Evolutionary conservation across 2,888 invertebrate genomes (phyloP).

Genomic region (Cantharis lateralis): DNA sequence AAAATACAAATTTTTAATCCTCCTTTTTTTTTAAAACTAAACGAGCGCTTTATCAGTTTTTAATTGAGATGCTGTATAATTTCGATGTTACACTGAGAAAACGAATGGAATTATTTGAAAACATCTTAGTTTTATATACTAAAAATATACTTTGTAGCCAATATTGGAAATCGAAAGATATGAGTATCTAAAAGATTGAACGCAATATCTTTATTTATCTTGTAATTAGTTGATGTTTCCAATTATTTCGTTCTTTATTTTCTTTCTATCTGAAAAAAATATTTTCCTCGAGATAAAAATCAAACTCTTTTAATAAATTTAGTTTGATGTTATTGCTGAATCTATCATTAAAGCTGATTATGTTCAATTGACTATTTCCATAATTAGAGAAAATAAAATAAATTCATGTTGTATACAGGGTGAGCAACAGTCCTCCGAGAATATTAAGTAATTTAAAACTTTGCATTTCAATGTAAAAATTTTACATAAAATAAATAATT

Average conservation of each 20-base stretch:
- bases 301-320: background rate
- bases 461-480: no score
- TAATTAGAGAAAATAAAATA: background rate
- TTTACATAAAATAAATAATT: no score
- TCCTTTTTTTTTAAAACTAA: background rate
- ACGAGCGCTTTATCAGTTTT: background rate
- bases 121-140: background rate
- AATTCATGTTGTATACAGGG: background rate
- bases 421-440: no score
- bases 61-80: background rate
- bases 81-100: background rate
- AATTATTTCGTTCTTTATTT: background rate
- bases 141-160: background rate
- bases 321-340: background rate
- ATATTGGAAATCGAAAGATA: background rate
- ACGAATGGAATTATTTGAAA: no score
- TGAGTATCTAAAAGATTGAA: background rate
- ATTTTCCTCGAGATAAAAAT: background rate
- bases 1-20: background rate
- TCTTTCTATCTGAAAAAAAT: background rate
- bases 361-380: background rate
- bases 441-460: no score
- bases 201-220: background rate
- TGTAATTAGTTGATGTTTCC: background rate
- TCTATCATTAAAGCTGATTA: background rate